A percentile compares a stretch with the other conserved stretches of the same genome.
phyloP scores from a whole-genome alignment of 2,797 vertebrate species.

The Stomatorhinus walkeri region DNA sequence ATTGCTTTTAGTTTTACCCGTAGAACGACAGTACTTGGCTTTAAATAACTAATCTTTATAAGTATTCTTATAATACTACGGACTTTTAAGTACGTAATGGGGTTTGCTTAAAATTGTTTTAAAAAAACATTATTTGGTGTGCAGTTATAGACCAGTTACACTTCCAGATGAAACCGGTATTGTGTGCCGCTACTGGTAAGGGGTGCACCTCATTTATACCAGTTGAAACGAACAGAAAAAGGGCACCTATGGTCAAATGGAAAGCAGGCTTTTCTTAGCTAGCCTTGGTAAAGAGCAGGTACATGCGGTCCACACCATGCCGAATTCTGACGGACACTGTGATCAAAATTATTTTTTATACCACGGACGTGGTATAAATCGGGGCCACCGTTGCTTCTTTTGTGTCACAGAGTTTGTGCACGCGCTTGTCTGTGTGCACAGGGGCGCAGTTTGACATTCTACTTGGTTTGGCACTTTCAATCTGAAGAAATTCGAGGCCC shows the following conservation, averaged over 20 bases:
- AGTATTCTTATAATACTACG: not conserved
- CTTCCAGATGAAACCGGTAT: not conserved
- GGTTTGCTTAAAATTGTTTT: not conserved
- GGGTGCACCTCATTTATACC: not conserved
- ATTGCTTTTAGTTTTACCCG: not conserved
- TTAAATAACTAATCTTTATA: not conserved
- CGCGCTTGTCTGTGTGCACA: not conserved
- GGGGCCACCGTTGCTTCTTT: not conserved
- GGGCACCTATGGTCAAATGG: not conserved
- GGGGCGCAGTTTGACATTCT: not conserved
- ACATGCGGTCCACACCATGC: not conserved
- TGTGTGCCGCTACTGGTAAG: not conserved
- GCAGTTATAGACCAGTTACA: not conserved
- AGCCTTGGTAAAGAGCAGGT: not conserved
- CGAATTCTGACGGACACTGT: not conserved
- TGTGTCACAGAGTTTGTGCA: not conserved
- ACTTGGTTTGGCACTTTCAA: not conserved
- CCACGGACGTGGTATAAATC: not conserved
- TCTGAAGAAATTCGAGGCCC: not conserved
- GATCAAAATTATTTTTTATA: not conserved
- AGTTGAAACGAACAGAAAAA: not conserved
- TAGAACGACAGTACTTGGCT: not conserved
- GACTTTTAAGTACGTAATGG: not conserved
- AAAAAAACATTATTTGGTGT: not conserved
- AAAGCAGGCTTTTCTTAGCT: not conserved